These are phyloP conservation scores for Helostoma temminkii DNA, from an alignment of 2,797 vertebrate genomes.

Conservation along the genomic window DNA sequence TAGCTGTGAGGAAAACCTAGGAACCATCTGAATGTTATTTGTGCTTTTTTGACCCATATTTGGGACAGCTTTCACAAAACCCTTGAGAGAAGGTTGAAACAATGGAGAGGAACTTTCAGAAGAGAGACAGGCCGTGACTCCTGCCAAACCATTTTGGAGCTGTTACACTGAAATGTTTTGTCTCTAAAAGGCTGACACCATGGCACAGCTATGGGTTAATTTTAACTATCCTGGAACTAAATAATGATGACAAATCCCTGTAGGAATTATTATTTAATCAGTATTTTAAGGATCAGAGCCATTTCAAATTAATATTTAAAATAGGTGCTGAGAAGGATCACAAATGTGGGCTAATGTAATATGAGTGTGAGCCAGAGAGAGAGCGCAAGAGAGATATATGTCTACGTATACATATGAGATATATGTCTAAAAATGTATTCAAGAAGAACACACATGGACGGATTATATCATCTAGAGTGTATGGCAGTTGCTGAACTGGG, in stretches of 20 bases:
- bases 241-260: constrained; percentile 18
- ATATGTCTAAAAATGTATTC: not conserved
- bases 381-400: no score
- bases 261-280: constrained; percentile 15
- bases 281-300: not conserved
- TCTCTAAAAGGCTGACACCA: constrained; percentile 80
- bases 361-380: no score
- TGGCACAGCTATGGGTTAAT: constrained; percentile 58
- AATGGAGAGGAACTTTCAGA: constrained; percentile 80
- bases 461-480: constrained; percentile 47
- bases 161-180: constrained; percentile 68
- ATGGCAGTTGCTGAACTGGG: constrained; percentile 42
- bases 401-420: no score
- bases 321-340: not conserved
- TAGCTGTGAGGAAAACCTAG: constrained; percentile 85
- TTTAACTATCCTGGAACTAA: constrained; percentile 50
- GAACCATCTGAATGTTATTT: constrained; percentile 88
- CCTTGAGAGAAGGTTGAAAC: constrained; percentile 79
- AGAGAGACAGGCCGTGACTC: constrained; percentile 74
- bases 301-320: constrained; percentile 7
- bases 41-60: constrained; percentile 85
- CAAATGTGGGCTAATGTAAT: constrained; percentile 11
- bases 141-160: constrained; percentile 80
- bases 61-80: constrained; percentile 84
- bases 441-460: constrained; percentile 26